Conservation (phyloP, 2,113 vertebrate genomes). For the Glareola pratincola region DNA sequence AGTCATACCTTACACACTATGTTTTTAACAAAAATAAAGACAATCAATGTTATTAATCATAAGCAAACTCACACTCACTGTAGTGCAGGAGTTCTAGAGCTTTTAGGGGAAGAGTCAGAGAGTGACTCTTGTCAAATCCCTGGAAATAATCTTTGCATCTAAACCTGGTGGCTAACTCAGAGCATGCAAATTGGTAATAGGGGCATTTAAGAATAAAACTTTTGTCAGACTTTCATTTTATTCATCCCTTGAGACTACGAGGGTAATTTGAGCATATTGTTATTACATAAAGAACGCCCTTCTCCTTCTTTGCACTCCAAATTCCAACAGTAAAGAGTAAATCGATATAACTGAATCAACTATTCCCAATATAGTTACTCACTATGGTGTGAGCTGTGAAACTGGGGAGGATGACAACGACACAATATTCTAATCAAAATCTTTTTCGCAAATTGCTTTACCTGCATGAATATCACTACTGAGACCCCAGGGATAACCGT, state of each 20-base stretch:
- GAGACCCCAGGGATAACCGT: not conserved
- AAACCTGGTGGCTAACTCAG: not conserved
- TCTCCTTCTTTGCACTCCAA: not conserved
- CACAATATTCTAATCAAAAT: not conserved
- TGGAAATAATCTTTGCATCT: not conserved
- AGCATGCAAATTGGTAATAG: not conserved
- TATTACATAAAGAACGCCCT: not conserved
- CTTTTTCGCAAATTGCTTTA: not conserved
- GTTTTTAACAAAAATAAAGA: not conserved
- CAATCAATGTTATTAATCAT: not conserved
- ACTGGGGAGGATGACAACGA: not conserved
- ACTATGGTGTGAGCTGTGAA: not conserved
- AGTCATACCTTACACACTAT: not conserved
- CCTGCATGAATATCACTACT: not conserved
- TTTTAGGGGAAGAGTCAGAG: not conserved
- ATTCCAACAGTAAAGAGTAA: not conserved
- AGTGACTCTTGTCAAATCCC: not conserved
- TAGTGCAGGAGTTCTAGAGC: not conserved
- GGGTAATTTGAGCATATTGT: not conserved
- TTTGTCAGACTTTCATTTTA: not conserved
- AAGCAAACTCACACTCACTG: not conserved
- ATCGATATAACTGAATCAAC: not conserved
- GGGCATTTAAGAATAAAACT: not conserved
- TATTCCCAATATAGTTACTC: not conserved
- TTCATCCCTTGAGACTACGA: not conserved